Evolutionary conservation across 2,888 invertebrate species (phyloP), one percentile per base, ranked within the genome.

Genomic region (Acholoe squamosa): DNA sequence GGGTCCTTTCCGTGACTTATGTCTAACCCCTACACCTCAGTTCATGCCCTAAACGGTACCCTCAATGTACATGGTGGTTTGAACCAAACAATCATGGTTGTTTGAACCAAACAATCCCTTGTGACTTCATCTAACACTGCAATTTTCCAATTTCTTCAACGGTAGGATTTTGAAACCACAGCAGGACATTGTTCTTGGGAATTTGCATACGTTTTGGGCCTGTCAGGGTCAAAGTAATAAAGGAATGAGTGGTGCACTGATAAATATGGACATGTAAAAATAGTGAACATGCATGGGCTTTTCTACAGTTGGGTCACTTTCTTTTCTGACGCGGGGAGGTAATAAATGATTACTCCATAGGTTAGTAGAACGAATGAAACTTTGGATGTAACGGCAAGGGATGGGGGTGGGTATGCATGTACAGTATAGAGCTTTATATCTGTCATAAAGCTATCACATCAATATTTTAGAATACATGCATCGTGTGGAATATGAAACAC

Each of bases 191-290:
- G 61, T 61, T n/a, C 61, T 61, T 61, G 61, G 61, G 61, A 61
- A n/a, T 14, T 7, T 61, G n/a, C 19, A 61, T 12, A 3, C 61
- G 61, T n/a, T 43, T 43, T 3, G 14, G 61, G n/a, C 22, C n/a
- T 61, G 61, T n/a, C 61, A 61, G n/a, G 61, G 61, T 61, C 61
- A 61, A 61, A n/a, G 61, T 61, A n/a, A 61, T 61, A 61, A n/a
- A 61, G 61, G 14, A 61, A n/a, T 7, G 61, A 61, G 61, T 19
- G 61, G 61, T 61, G 61, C n/a, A n/a, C n/a, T n/a, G n/a, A n/a
- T n/a, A n/a, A n/a, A n/a, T n/a, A n/a, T n/a, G n/a, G n/a, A n/a
- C n/a, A n/a, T n/a, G n/a, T n/a, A n/a, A n/a, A n/a, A n/a, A n/a
- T n/a, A n/a, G n/a, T 61, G 61, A 3, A n/a, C 12, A 19, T 61